Evolutionary conservation across 2,888 invertebrate genomes (phyloP).

Genomic region (Disparrhopalites patrizii): DNA sequence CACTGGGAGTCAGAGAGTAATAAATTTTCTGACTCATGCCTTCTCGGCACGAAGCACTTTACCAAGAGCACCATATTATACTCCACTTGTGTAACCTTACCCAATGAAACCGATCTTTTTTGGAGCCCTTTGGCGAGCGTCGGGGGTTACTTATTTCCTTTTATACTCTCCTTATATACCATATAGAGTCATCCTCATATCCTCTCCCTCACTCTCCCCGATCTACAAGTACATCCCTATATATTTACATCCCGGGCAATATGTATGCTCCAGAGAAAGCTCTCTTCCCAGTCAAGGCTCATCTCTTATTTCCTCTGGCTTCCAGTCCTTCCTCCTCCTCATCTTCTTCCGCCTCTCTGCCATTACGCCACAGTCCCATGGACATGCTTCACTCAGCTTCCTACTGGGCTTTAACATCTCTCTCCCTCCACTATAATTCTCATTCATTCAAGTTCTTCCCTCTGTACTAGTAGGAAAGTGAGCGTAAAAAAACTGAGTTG

Average conservation of each 20-base stretch:
- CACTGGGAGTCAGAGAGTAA: conserved; percentile 28
- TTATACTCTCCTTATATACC: not conserved
- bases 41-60: conserved; percentile 14
- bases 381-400: not conserved
- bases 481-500: conserved; percentile 2
- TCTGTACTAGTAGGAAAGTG: too few relatives aligned
- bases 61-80: not conserved
- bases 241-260: too few relatives aligned
- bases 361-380: not conserved
- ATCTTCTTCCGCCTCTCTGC: not conserved
- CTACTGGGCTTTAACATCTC: too few relatives aligned
- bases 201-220: not conserved
- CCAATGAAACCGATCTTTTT: not conserved
- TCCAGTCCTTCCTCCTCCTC: not conserved
- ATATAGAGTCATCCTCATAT: too few relatives aligned
- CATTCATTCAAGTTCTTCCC: too few relatives aligned
- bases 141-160: conserved; percentile 4
- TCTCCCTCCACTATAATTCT: not conserved
- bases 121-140: conserved; percentile 14
- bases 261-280: too few relatives aligned
- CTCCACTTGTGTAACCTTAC: conserved; percentile 16
- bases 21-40: conserved; percentile 34
- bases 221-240: too few relatives aligned
- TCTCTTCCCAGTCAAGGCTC: not conserved
- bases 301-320: conserved; percentile 1